A percentile compares a stretch with the other conserved stretches of the same genome.
Conservation (phyloP, 2,797 vertebrate genomes). For the Alca torda region DNA sequence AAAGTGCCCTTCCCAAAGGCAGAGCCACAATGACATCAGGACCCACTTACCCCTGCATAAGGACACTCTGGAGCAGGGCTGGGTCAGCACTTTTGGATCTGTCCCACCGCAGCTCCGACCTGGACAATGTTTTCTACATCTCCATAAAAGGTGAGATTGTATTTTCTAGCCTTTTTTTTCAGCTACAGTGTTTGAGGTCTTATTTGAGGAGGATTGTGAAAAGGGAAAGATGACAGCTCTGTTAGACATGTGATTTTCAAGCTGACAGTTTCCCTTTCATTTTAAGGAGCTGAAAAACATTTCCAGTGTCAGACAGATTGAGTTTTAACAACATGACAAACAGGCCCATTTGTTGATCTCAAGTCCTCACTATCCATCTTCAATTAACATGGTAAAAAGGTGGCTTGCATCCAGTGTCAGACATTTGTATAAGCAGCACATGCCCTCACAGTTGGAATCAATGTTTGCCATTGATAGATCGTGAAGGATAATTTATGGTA, state of each 20-base stretch:
- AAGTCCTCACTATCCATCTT: constrained; percentile 29
- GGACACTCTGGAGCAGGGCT: background rate
- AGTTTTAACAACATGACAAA: constrained; percentile 66
- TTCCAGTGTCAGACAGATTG: constrained; percentile 52
- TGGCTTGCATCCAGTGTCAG: constrained; percentile 27
- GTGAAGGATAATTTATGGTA: background rate
- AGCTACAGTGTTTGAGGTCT: background rate
- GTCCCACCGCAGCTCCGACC: background rate
- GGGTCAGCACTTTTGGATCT: background rate
- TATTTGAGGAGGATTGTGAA: constrained; percentile 5
- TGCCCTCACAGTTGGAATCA: constrained; percentile 43
- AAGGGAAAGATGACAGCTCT: constrained; percentile 22
- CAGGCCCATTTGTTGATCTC: constrained; percentile 64
- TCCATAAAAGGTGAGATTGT: background rate
- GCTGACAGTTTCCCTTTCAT: constrained; percentile 64
- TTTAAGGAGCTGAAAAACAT: constrained; percentile 54
- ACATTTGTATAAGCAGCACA: constrained; percentile 43
- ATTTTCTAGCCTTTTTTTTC: background rate
- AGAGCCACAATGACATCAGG: rapidly evolving
- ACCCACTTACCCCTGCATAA: background rate
- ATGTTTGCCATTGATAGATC: constrained; percentile 52
- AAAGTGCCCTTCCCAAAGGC: background rate
- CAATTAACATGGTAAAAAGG: constrained; percentile 62
- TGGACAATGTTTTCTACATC: background rate
- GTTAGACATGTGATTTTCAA: constrained; percentile 51